phyloP scores from a whole-genome alignment of 1,140 invertebrate genomes.

The Penaeus vannamei region DNA sequence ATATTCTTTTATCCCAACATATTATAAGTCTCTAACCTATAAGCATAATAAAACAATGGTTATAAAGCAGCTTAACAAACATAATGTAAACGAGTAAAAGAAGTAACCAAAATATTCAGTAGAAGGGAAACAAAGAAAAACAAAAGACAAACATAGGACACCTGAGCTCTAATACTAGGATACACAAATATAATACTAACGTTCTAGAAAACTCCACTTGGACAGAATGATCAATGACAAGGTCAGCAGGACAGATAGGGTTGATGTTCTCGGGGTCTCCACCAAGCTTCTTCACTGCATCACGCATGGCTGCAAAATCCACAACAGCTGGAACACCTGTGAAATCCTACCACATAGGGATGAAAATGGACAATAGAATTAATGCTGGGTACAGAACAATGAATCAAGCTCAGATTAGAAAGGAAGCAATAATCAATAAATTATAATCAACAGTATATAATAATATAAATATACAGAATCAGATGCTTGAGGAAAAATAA shows the following conservation, averaged over 20 bases:
- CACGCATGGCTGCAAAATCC: constrained; percentile 98
- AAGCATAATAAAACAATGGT: too few species aligned
- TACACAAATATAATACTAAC: constrained; percentile 75
- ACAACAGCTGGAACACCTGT: constrained; percentile 99
- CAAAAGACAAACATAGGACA: background rate
- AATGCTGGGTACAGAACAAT: background rate
- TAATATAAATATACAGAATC: too few species aligned
- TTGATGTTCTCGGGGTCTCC: constrained; percentile 96
- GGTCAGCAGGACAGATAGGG: constrained; percentile 96
- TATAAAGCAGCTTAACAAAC: too few species aligned
- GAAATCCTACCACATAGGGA: constrained; percentile 80
- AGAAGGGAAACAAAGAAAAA: background rate
- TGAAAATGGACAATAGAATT: background rate
- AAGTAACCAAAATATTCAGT: background rate
- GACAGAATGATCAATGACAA: constrained; percentile 98
- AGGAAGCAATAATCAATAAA: background rate
- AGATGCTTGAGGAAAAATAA: too few species aligned
- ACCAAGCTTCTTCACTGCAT: constrained; percentile 89
- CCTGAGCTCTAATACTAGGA: background rate
- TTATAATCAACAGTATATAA: too few species aligned
- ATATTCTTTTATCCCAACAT: too few species aligned
- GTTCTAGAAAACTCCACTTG: constrained; percentile 94
- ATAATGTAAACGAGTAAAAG: background rate
- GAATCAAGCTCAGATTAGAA: background rate
- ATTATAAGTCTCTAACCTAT: too few species aligned